Evolutionary conservation across 2,888 invertebrate species (phyloP).

Genomic region (Acholoe squamosa): DNA sequence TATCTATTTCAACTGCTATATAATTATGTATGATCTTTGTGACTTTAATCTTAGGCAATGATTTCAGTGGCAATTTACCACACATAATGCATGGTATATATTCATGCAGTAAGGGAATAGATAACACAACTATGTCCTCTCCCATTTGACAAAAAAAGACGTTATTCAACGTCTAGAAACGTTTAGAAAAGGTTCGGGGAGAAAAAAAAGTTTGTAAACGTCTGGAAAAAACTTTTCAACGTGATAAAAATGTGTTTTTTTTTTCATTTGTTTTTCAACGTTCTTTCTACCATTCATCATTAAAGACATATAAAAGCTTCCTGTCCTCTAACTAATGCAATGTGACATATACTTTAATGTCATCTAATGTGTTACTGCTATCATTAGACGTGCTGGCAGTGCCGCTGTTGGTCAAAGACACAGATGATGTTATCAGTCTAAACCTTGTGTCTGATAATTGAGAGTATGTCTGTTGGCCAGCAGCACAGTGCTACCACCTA

Average conservation of each 20-base stretch:
- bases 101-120: too few species aligned
- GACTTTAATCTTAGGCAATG: too few species aligned
- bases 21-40: too few species aligned
- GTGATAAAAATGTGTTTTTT: background rate
- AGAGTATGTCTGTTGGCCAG: background rate
- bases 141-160: too few species aligned
- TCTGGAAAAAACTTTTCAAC: too few species aligned
- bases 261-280: background rate
- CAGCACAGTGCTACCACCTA: slow-evolving; percentile 35
- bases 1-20: too few species aligned
- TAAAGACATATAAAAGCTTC: background rate
- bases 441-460: background rate
- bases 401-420: slow-evolving; percentile 9
- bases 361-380: background rate
- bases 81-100: too few species aligned
- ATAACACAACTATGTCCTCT: too few species aligned
- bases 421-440: slow-evolving; percentile 6
- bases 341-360: background rate
- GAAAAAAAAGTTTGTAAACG: too few species aligned
- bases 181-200: too few species aligned
- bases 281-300: background rate
- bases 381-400: slow-evolving; percentile 12
- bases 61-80: too few species aligned
- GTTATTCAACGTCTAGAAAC: too few species aligned
- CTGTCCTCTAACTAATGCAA: background rate